phyloP scores from a whole-genome alignment of 2,888 invertebrate genomes.

The Pachycephus smyrnensis region DNA sequence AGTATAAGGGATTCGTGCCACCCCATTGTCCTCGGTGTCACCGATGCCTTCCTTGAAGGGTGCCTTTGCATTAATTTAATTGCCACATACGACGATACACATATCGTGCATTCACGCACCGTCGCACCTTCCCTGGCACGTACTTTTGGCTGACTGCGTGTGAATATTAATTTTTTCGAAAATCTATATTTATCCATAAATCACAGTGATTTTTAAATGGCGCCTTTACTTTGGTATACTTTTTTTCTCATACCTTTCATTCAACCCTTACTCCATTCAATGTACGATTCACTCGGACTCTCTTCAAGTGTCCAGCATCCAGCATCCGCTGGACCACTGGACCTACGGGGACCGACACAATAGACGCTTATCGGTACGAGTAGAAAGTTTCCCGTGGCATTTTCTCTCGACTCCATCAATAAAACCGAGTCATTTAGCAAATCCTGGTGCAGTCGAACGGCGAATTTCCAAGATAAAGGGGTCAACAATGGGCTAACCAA shows the following conservation, averaged over 20 bases:
- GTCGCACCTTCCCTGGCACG: not conserved
- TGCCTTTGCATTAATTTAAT: conserved; percentile 53
- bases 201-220: not conserved
- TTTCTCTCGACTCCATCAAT: conserved; percentile 59
- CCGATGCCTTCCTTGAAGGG: conserved; percentile 48
- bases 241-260: not conserved
- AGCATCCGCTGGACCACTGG: not conserved
- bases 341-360: conserved; percentile 28
- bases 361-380: conserved; percentile 47
- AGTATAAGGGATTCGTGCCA: conserved; percentile 27
- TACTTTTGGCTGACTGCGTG: not conserved
- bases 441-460: conserved; percentile 33
- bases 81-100: conserved; percentile 42
- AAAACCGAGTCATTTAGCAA: conserved; percentile 63
- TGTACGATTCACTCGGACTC: not conserved
- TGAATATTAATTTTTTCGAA: not conserved
- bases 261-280: not conserved
- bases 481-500: conserved; percentile 61
- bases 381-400: conserved; percentile 27
- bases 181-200: not conserved
- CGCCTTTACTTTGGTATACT: not conserved
- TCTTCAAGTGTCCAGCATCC: not conserved
- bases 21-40: conserved; percentile 42
- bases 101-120: not conserved
- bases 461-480: conserved; percentile 66